Evolutionary conservation across 2,888 invertebrate species (phyloP), one percentile per base, ranked within the genome.

Genomic region (Microplitis manilae): DNA sequence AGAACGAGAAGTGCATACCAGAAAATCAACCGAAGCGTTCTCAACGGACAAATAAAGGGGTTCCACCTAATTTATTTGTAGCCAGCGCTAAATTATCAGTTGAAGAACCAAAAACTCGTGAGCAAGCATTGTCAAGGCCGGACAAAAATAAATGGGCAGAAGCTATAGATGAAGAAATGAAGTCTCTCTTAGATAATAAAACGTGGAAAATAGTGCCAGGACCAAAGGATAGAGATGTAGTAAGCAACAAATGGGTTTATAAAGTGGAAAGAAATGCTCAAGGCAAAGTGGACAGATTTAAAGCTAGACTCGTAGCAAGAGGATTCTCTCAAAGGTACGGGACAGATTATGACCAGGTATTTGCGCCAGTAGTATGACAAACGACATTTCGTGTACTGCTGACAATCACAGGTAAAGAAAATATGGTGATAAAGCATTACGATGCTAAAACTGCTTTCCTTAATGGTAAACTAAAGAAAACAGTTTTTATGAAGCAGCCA

Each of bases 221-320:
- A 13, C 71, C 71, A 60, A 5, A 9, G 39, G 15, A 30, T 2
- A 61, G 39, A 17, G 15, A 59, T 15, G 20, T 61, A 4, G 61
- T 71, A n/a, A 39, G 71, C 5, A 61, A 61, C 60, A 59, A 30
- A 71, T 71, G 60, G 61, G 39, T 71, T 4, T 71, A 30, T n/a
- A 71, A 70, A 30, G 20, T 59, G 6, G 64, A 72, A 64, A 76
- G 67, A 60, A 9, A 71, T 41, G 17, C 70, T 50, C 62, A 70
- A 60, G 71, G 79, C 69, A 61, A 38, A 30, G 38, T 15, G 60
- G 61, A 62, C 17, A 62, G 8, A 62, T 62, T 17, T 62, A 62
- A 62, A 17, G 62, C 62, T 17, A 15, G 17, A 8, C 62, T 62
- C 1, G 15, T 62, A 17, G 62, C 62, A 17, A 15, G 62, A 7